Evolutionary conservation across 2,113 vertebrate species (phyloP), one percentile per base, ranked within the genome.

Genomic region (Zosterops pallidus): DNA sequence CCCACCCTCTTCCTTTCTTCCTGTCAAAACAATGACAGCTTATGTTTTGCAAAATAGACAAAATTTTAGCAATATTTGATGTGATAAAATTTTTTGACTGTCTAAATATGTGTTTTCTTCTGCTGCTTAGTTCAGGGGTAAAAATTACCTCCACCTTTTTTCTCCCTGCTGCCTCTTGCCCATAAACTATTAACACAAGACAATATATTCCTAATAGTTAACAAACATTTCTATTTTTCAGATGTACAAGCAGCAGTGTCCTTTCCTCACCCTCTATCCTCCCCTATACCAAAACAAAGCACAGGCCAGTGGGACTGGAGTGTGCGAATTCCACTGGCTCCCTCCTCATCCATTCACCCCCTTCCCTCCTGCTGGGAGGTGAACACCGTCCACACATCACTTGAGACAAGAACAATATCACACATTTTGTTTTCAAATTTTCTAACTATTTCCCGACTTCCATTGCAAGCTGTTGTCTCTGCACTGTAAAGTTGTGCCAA

Each of bases 361-460:
- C 16, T 20, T 71, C 62, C 72, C 35, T 91, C 74, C 81, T 0
- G 10, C 33, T 4, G 17, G 41, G 91, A 80, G 79, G n/a, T 85
- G 83, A 95, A 68, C 86, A 56, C 47, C 0, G 1, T 84, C 72
- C 78, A 85, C 56, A 53, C 57, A 92, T 83, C 91, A 64, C 80
- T 80, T 52, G 72, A 96, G 75, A 92, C 83, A 95, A 87, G 57
- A 92, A 94, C 83, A 94, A 86, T 84, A 63, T 39, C 96, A 81
- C 59, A 90, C 76, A 94, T 89, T 94, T 57, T 95, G 71, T 88
- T 97, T 74, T 75, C 91, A 92, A 79, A 84, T 96, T 97, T 97
- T 96, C 94, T 74, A 97, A 98, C 97, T 98, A 97, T 95, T 97
- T 98, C 84, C 89, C 79, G 69, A 68, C 71, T 92, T 96, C 60